Conservation (phyloP, 2,888 invertebrate genomes). For the Catocala fraxini region DNA sequence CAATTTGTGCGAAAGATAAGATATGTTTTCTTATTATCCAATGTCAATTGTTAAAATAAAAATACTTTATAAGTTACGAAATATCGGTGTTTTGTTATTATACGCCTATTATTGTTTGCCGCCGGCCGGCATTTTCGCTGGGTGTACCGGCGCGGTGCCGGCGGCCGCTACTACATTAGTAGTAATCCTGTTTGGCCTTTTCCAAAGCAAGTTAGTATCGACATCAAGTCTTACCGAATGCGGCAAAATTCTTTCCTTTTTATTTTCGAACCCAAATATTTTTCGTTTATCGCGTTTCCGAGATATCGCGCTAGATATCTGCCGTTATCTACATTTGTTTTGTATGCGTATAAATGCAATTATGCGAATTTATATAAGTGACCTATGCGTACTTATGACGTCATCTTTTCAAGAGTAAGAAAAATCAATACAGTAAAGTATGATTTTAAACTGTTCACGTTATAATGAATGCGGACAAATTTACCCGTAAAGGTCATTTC, state of each 20-base stretch:
- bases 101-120: slow-evolving; percentile 9
- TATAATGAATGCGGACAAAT: too few relatives aligned
- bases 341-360: background rate
- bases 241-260: background rate
- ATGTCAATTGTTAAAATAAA: background rate
- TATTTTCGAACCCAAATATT: background rate
- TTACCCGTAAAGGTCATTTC: too few relatives aligned
- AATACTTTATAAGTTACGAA: background rate
- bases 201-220: background rate
- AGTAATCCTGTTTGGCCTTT: slow-evolving; percentile 12
- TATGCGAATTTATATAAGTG: too few relatives aligned
- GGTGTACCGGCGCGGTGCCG: background rate
- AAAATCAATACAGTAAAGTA: too few relatives aligned
- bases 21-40: too few relatives aligned
- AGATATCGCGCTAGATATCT: slow-evolving; percentile 1
- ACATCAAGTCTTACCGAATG: slow-evolving; percentile 2
- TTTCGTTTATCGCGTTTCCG: background rate
- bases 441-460: too few relatives aligned
- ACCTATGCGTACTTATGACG: too few relatives aligned
- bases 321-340: background rate
- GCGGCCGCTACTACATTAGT: background rate
- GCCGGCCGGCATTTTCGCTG: slow-evolving; percentile 22
- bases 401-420: too few relatives aligned
- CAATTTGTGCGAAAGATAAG: too few relatives aligned
- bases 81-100: slow-evolving; percentile 7